Percentiles rank a stretch among this genome's conserved stretches.
Evolutionary conservation across 2,797 vertebrate genomes (phyloP).

Genomic region (Echeneis naucrates): DNA sequence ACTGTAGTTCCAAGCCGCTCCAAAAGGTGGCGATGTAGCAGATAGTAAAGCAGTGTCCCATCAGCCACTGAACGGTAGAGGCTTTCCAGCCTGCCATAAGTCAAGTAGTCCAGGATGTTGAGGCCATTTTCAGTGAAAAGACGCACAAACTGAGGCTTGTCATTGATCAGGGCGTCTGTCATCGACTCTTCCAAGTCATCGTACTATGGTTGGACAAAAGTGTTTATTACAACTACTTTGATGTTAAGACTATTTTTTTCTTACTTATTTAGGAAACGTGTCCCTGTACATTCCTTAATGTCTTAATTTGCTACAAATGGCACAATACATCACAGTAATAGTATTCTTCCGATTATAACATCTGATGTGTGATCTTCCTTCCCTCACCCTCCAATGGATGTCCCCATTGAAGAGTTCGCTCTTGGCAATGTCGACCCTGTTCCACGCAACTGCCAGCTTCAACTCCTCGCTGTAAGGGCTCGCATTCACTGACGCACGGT

Average conservation of each 20-base stretch:
- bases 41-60: conserved; percentile 77
- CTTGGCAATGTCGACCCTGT: conserved; percentile 93
- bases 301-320: not conserved
- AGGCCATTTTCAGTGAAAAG: conserved; percentile 91
- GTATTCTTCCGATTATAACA: not conserved
- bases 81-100: conserved; percentile 81
- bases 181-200: conserved; percentile 88
- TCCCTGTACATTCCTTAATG: not conserved
- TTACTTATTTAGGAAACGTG: conserved; percentile 5
- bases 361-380: not conserved
- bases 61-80: conserved; percentile 85
- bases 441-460: conserved; percentile 92
- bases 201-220: conserved; percentile 75
- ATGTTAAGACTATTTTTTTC: not conserved
- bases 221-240: not conserved
- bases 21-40: conserved; percentile 80
- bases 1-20: conserved; percentile 52
- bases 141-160: conserved; percentile 92
- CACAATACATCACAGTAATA: not conserved
- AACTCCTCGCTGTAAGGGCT: conserved; percentile 89
- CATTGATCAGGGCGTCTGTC: conserved; percentile 89
- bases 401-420: conserved; percentile 92
- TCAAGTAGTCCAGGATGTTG: conserved; percentile 89
- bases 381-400: conserved; percentile 89
- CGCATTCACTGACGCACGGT: conserved; percentile 69